Conservation (phyloP, 2,113 vertebrate genomes). For the Muntiacus muntjak region DNA sequence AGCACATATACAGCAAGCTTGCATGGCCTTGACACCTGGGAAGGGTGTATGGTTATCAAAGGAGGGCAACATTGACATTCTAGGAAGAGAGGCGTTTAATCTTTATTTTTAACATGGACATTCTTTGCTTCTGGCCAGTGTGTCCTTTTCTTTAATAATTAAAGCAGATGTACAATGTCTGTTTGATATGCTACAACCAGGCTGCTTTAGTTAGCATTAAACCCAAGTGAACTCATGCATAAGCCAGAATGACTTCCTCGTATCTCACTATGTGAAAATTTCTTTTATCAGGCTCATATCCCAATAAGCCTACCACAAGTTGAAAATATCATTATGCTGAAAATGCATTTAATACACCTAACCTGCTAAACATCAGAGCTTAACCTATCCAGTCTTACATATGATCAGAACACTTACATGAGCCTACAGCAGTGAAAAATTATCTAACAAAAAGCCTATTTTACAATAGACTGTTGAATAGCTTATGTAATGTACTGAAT, state of each 20-base stretch:
- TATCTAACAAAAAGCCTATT: neutral
- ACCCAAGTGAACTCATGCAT: neutral
- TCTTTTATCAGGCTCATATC: neutral
- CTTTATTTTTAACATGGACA: neutral
- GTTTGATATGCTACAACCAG: neutral
- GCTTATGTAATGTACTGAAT: neutral
- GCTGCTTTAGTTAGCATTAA: neutral
- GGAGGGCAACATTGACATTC: neutral
- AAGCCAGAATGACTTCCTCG: neutral
- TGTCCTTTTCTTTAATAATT: neutral
- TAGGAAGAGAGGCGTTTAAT: neutral
- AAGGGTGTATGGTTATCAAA: neutral
- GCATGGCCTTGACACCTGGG: neutral
- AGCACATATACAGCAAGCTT: neutral
- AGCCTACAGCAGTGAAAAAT: neutral
- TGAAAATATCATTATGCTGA: neutral
- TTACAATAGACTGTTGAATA: neutral
- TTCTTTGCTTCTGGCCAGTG: neutral
- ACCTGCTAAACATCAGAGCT: neutral
- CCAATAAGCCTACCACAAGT: neutral
- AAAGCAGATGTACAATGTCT: neutral
- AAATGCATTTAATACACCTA: neutral
- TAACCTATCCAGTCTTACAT: neutral
- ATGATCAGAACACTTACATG: neutral
- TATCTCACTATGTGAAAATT: neutral